phyloP scores from a whole-genome alignment of 2,797 vertebrate genomes.

The Melanotaenia maccullochi region DNA sequence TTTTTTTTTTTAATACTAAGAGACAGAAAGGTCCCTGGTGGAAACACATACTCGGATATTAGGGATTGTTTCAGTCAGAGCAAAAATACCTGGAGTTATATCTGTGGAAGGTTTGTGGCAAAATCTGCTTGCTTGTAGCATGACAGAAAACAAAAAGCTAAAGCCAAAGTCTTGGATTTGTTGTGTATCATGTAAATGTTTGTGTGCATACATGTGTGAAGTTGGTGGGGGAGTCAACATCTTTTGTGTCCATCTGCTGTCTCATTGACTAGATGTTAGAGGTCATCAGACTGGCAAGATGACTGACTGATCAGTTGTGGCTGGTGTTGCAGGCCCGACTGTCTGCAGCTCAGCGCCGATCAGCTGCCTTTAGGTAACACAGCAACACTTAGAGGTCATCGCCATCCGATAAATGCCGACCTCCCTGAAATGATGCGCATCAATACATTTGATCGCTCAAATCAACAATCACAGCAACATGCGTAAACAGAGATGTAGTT shows the following conservation, averaged over 20 bases:
- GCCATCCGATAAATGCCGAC: constrained; percentile 83
- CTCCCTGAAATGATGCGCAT: constrained; percentile 71
- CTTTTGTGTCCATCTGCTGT: constrained; percentile 36
- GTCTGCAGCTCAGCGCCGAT: constrained; percentile 72
- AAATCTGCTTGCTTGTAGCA: constrained; percentile 34
- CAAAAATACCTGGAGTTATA: constrained; percentile 28
- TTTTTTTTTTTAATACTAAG: background rate
- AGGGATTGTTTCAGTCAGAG: constrained; percentile 39
- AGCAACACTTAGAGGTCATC: constrained; percentile 86
- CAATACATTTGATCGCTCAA: background rate
- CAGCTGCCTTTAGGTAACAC: constrained; percentile 79
- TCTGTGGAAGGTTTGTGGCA: constrained; percentile 42
- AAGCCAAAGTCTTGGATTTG: constrained; percentile 29
- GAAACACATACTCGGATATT: constrained; percentile 38
- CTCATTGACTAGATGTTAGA: constrained; percentile 44
- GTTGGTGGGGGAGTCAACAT: constrained; percentile 16
- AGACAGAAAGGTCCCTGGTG: constrained; percentile 30
- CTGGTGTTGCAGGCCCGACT: constrained; percentile 48
- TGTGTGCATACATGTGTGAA: background rate
- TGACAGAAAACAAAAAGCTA: constrained; percentile 24
- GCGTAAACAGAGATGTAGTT: background rate
- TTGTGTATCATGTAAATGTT: constrained; percentile 39
- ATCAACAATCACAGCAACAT: background rate
- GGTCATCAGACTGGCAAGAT: constrained; percentile 36
- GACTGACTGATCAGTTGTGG: constrained; percentile 48